These are phyloP conservation scores for Lepidocolaptes lacrymiger DNA, from an alignment of 2,797 vertebrate species.

Conservation along the genomic window DNA sequence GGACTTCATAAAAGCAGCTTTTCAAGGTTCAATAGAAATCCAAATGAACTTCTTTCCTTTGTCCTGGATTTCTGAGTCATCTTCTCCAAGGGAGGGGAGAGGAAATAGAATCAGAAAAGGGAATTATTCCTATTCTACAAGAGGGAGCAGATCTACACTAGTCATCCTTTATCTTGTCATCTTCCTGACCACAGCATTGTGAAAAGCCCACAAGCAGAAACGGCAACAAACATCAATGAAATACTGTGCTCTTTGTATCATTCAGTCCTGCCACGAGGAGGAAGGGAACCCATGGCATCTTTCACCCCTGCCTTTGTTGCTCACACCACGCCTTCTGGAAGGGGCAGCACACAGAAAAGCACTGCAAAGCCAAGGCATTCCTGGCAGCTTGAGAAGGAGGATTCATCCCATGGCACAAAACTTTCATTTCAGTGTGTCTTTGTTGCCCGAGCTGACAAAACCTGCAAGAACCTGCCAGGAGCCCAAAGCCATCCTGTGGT, in stretches of 20 bases:
- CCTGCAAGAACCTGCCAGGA: not conserved
- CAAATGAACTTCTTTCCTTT: constrained; percentile 48
- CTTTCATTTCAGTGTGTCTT: not conserved
- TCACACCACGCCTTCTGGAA: constrained; percentile 3
- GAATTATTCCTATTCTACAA: constrained; percentile 34
- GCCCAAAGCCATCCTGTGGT: not conserved
- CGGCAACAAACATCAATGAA: not conserved
- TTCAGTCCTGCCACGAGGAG: constrained; percentile 18
- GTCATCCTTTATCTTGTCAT: constrained; percentile 36
- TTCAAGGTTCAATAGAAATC: constrained; percentile 53
- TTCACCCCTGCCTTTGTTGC: constrained; percentile 61
- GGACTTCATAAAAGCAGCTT: not conserved
- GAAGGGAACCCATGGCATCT: constrained; percentile 22
- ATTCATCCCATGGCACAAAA: not conserved
- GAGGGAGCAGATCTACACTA: constrained; percentile 13
- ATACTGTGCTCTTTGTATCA: not conserved
- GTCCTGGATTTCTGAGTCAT: constrained; percentile 39
- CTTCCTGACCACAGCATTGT: constrained; percentile 28
- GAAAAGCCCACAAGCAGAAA: constrained; percentile 46
- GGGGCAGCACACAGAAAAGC: not conserved
- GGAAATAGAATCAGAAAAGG: constrained; percentile 46
- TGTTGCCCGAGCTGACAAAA: not conserved
- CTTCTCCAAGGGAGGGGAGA: constrained; percentile 29
- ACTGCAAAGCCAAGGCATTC: not conserved
- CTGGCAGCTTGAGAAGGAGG: not conserved